Evolutionary conservation across 2,797 vertebrate genomes (phyloP).

Genomic region (Bovichtus diacanthus): DNA sequence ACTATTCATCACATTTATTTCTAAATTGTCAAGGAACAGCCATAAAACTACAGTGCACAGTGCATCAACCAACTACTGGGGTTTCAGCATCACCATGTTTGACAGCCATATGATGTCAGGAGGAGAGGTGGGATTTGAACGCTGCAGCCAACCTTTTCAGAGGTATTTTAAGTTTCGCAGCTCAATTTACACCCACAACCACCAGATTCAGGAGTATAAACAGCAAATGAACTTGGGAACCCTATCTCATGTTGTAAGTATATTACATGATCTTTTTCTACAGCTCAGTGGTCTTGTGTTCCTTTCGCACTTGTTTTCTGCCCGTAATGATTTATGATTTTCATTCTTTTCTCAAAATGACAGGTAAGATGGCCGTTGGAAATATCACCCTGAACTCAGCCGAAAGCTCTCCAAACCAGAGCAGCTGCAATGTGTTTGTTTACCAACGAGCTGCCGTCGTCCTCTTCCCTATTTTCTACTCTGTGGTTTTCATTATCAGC

Average conservation of each 20-base stretch:
- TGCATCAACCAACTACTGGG: not conserved
- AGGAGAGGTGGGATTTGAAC: conserved; percentile 61
- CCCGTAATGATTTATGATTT: not conserved
- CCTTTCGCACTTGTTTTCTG: not conserved
- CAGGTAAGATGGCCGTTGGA: conserved; percentile 58
- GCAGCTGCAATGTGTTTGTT: conserved; percentile 83
- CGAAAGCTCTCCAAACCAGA: conserved; percentile 65
- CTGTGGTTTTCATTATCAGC: conserved; percentile 81
- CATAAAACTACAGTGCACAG: too few species aligned
- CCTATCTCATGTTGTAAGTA: conserved; percentile 41
- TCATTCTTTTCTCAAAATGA: conserved; percentile 8
- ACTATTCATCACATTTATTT: not conserved
- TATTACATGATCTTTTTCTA: not conserved
- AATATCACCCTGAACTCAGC: conserved; percentile 51
- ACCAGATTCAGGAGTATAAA: conserved; percentile 6
- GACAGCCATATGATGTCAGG: conserved; percentile 45
- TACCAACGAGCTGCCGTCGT: conserved; percentile 76
- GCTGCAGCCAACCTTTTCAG: conserved; percentile 20
- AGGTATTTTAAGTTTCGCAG: conserved; percentile 1
- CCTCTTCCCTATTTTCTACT: conserved; percentile 87
- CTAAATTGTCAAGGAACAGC: not conserved
- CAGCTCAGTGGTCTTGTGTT: not conserved
- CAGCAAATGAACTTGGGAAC: not conserved
- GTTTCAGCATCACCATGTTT: not conserved
- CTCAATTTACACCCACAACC: conserved; percentile 24